phyloP scores from a whole-genome alignment of 1,140 invertebrate genomes.

The Drosophila sucinea region DNA sequence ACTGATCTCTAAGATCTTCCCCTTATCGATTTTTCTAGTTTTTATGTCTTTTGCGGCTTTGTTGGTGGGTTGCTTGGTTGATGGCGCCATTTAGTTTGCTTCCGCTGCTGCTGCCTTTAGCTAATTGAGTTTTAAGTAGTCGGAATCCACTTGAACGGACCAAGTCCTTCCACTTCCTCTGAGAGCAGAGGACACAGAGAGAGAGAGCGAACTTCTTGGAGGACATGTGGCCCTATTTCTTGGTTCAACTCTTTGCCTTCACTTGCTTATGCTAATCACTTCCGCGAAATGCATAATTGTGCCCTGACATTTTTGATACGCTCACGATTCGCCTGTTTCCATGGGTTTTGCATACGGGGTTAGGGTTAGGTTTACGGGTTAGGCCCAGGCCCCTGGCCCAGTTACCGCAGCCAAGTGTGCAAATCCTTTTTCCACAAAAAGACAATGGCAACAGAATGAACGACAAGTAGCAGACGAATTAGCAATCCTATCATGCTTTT shows the following conservation, averaged over 20 bases:
- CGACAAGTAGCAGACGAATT: slow-evolving; percentile 76
- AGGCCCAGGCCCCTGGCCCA: slow-evolving; percentile 1
- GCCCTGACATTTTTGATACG: slow-evolving; percentile 57
- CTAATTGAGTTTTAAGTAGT: slow-evolving; percentile 65
- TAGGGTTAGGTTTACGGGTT: slow-evolving; percentile 15
- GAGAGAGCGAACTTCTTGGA: neutral
- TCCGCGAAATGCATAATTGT: slow-evolving; percentile 72
- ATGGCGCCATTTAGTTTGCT: slow-evolving; percentile 37
- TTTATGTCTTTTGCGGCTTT: slow-evolving; percentile 55
- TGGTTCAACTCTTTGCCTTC: slow-evolving; percentile 72
- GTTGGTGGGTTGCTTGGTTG: slow-evolving; percentile 39
- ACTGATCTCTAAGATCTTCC: slow-evolving; percentile 16
- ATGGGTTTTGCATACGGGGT: neutral
- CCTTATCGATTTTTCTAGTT: slow-evolving; percentile 53
- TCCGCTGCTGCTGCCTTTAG: slow-evolving; percentile 25
- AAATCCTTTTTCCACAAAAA: slow-evolving; percentile 44
- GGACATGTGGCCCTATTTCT: slow-evolving; percentile 57
- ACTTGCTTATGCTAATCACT: slow-evolving; percentile 61
- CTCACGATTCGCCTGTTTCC: slow-evolving; percentile 19
- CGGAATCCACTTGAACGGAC: slow-evolving; percentile 64
- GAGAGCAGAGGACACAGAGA: slow-evolving; percentile 6
- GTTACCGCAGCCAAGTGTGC: slow-evolving; percentile 68
- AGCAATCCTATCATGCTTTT: slow-evolving; percentile 80
- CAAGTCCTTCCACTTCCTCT: slow-evolving; percentile 55
- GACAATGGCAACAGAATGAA: slow-evolving; percentile 68